Evolutionary conservation across 1,140 invertebrate species (phyloP), one percentile per base, ranked within the genome.

Genomic region (Drosophila insularis): DNA sequence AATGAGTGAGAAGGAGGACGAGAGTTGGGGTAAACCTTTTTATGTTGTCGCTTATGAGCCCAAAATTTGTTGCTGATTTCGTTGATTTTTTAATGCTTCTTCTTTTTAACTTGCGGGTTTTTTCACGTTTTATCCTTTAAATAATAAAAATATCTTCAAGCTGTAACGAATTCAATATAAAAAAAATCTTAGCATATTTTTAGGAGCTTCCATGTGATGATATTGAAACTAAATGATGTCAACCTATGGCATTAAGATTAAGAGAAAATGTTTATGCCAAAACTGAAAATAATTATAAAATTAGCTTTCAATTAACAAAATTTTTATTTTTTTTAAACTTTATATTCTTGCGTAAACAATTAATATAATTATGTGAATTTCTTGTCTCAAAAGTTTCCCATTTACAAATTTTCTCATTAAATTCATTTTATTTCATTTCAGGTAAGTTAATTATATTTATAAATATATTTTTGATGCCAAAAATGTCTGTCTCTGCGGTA

Each of bases 11-110:
- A 11, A 4, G 10, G 2, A 35, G 14, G 6, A n/a, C 2, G 43
- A 46, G 43, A 19, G 17, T 35, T 35, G 32, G 17, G 43, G 4
- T 35, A 8, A 50, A 39, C 56, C 55, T 69, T 54, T 71, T 80
- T 76, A 72, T 80, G 72, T 80, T 69, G 39, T 76, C 78, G 72
- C 78, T 80, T 80, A 80, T 80, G 68, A 64, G 59, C 58, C 58
- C 78, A 62, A 81, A 81, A 81, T 50, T 81, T 81, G 69, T 78
- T 80, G 78, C 78, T 80, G 78, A 80, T 80, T 80, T 68, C 60
- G 35, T 80, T 80, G 63, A 62, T 62, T 80, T 80, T 71, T 68
- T 71, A 59, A 68, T 76, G 77, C 67, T 60, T 67, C 50, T 67
- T 58, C 62, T 59, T 23, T 31, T 21, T 37, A 64, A 35, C 23